A percentile compares a stretch with the other conserved stretches of the same genome.
These are phyloP conservation scores for Sprattus sprattus DNA, from an alignment of 2,113 vertebrate species.

Conservation along the genomic window DNA sequence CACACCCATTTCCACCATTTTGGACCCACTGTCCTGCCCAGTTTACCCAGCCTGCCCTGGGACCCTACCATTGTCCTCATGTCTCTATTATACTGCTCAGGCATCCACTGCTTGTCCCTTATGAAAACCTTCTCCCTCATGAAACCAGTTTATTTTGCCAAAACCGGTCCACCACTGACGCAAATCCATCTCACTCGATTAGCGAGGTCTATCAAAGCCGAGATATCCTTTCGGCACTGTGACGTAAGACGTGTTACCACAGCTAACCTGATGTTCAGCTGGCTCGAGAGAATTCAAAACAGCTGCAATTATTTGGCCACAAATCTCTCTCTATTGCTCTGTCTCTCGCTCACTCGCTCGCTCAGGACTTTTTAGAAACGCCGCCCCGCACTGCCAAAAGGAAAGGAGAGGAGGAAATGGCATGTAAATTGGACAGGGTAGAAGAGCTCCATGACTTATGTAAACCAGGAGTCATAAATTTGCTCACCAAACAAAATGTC, in stretches of 20 bases:
- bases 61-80: neutral
- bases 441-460: neutral
- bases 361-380: neutral
- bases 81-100: neutral
- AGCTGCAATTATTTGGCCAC: neutral
- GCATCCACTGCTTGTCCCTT: neutral
- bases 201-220: slow-evolving; percentile 3
- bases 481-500: neutral
- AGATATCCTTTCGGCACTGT: neutral
- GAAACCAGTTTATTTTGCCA: neutral
- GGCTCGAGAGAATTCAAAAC: slow-evolving; percentile 6
- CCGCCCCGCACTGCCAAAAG: neutral
- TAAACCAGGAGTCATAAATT: neutral
- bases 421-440: neutral
- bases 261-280: neutral
- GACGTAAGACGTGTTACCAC: neutral
- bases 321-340: neutral
- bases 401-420: neutral
- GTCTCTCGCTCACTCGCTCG: neutral
- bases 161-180: neutral
- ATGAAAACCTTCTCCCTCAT: neutral
- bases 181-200: neutral
- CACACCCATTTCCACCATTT: neutral
- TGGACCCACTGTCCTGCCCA: neutral
- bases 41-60: neutral